Conservation (phyloP, 64 coral and sea anemone species). For the Montipora capricornis region DNA sequence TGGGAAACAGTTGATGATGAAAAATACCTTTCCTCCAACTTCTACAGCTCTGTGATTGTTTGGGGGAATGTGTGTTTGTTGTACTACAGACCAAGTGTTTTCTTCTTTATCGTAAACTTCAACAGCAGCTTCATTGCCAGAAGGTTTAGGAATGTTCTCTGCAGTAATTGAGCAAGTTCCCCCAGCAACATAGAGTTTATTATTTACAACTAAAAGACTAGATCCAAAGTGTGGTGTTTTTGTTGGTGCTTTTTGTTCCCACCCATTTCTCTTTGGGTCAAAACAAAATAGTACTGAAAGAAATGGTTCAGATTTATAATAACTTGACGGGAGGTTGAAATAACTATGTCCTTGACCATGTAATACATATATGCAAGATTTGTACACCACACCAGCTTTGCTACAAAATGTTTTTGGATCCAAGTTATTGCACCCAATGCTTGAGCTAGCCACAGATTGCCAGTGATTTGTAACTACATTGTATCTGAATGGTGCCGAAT, state of each 20-base stretch:
- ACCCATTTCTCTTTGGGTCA: slow-evolving; percentile 2
- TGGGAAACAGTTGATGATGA: slow-evolving; percentile 31
- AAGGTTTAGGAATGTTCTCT: background rate
- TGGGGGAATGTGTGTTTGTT: slow-evolving; percentile 45
- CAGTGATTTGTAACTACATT: background rate
- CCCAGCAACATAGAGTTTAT: slow-evolving; percentile 19
- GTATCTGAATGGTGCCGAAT: background rate
- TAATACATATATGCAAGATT: background rate
- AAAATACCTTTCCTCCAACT: slow-evolving; percentile 42
- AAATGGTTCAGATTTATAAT: background rate
- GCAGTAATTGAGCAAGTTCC: background rate
- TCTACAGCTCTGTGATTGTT: slow-evolving; percentile 46
- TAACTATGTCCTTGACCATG: background rate
- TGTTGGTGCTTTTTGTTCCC: background rate
- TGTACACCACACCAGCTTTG: background rate
- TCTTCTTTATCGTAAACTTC: slow-evolving; percentile 25
- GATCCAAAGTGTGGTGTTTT: background rate
- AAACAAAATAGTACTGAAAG: background rate
- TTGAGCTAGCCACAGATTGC: background rate
- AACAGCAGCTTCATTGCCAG: background rate
- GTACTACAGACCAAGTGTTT: slow-evolving; percentile 1
- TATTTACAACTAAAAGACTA: background rate
- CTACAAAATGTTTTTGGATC: background rate
- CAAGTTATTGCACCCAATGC: background rate
- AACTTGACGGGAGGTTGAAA: background rate